Base-by-base conservation (phyloP, 2,797 vertebrate genomes). In the Tamandua tetradactyla region DNA sequence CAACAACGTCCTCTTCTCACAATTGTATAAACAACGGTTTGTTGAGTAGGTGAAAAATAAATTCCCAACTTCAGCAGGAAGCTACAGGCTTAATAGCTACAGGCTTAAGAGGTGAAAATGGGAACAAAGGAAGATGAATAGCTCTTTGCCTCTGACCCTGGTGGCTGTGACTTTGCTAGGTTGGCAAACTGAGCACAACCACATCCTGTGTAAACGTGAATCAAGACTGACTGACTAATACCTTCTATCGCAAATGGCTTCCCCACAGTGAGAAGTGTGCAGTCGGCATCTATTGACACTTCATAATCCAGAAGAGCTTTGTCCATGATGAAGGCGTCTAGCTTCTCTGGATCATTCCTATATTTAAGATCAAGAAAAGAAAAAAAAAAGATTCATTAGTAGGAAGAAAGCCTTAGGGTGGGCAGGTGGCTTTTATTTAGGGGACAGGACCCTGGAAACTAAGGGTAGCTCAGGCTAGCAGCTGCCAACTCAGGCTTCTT, bases 191-290 rank as follows among this genome's bases (percentile, higher is more conserved):
- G 23, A 94, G 76, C 27, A 75, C 18, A 32, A 32, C 61, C 61
- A 75, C 18, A 32, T n/a, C 61, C 61, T 7, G 44, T 95, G 83
- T 22, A 87, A 66, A 91, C 74, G 20, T 72, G 18, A 88, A 80
- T 74, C 5, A 61, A 69, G 35, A 74, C 49, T 91, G 96, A 95
- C 1, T 89, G 64, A 85, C 78, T 74, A 95, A 98, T 99, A 99
- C 99, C 99, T 99, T 99, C 99, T 83, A 99, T 99, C 93, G 99
- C 99, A 98, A 99, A 99, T 7, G 99, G 99, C 96, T 99, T 99
- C 80, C 99, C 99, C 83, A 99, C 99, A 0, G 99, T 99, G 55
- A 99, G 98, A 84, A 99, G 99, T 98, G 99, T 99, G 98, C 99
- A 99, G 97, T 99, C 99, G 0, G 99, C 99, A 98, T 99, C 99